Conservation (phyloP, 1,140 invertebrate genomes). For the Cydia fagiglandana region DNA sequence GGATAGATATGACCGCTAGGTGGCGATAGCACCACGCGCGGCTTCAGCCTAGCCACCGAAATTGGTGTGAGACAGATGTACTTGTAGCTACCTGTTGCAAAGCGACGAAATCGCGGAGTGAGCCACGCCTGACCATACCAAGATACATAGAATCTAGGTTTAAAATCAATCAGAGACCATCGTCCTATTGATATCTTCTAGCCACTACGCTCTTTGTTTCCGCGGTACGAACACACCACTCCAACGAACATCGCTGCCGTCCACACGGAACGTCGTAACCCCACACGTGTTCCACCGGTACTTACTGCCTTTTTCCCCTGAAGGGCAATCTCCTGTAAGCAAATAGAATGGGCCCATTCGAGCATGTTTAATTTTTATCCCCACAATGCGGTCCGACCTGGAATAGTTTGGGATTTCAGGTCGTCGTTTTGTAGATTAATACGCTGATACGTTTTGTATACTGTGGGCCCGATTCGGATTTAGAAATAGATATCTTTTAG, state of each 20-base stretch:
- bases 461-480: too few relatives aligned
- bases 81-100: too few relatives aligned
- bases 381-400: constrained; percentile 10
- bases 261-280: neutral
- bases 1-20: too few relatives aligned
- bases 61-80: too few relatives aligned
- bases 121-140: too few relatives aligned
- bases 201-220: neutral
- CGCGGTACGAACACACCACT: constrained; percentile 15
- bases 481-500: too few relatives aligned
- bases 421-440: neutral
- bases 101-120: too few relatives aligned
- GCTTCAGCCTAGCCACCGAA: too few relatives aligned
- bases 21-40: too few relatives aligned
- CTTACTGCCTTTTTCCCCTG: neutral
- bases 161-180: too few relatives aligned
- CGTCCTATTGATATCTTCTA: neutral
- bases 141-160: too few relatives aligned
- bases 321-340: neutral
- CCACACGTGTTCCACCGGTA: neutral
- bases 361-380: constrained; percentile 16
- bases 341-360: constrained; percentile 13
- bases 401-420: constrained; percentile 6
- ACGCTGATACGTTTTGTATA: too few relatives aligned
- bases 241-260: neutral